Evolutionary conservation across 2,888 invertebrate genomes (phyloP), one percentile per base, ranked within the genome.

Genomic region (Morpho achilles): DNA sequence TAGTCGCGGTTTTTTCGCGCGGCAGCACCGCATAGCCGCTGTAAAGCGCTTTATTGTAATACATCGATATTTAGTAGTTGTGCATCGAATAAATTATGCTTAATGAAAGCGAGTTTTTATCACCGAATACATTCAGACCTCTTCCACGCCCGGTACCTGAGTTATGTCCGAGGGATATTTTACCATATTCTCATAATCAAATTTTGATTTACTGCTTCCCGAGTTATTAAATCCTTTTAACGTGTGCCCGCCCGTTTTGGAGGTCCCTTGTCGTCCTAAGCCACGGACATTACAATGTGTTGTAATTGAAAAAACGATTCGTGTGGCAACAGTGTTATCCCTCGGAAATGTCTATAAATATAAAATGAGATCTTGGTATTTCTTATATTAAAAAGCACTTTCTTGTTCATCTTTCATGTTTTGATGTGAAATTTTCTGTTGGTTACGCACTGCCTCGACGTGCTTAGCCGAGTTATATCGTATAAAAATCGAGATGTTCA

Each of bases 21-120:
- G 67, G 73, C 75, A 74, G 79, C 79, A 61, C 59, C 70, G 69
- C 66, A 73, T 65, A 67, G 59, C 65, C 72, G 71, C 73, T 77
- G 75, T 77, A 79, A 78, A 75, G 77, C 77, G 69, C 79, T 82
- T 82, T 79, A 82, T 82, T 83, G 83, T 84, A 82, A 79, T 78
- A 78, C 76, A 82, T 77, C 82, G 79, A 79, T 82, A 78, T 82
- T 82, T 82, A 82, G 75, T 80, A 79, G 78, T 79, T 76, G 68
- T 69, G 69, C 72, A 73, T 72, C 77, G 68, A 77, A 85, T 82
- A 83, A 80, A 82, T 79, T 79, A 75, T 71, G 64, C 69, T 67
- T 75, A 77, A 77, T 74, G 77, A 76, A 78, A 73, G 72, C 67
- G 63, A 69, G 70, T 76, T 80, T 80, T 77, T 79, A 69, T 69